A percentile compares a stretch with the other conserved stretches of the same genome.
Evolutionary conservation across 2,888 invertebrate genomes (phyloP).

Genomic region (Hydropsyche betteni): DNA sequence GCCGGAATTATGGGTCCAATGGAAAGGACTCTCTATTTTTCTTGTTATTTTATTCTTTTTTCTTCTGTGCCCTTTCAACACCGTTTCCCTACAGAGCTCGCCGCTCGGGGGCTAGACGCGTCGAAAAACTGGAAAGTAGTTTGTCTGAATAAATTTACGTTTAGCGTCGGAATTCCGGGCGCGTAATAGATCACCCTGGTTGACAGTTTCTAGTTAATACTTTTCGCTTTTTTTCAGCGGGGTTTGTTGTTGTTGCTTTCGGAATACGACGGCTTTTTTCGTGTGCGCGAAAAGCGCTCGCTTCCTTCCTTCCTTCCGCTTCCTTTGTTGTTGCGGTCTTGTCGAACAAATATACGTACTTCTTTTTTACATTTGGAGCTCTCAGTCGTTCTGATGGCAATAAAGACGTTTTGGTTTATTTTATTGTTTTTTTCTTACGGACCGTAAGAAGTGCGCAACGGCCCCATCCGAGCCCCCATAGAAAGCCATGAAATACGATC

Average conservation of each 20-base stretch:
- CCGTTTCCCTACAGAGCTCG: not conserved
- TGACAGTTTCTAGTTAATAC: slow-evolving; percentile 50
- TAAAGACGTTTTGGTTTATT: slow-evolving; percentile 49
- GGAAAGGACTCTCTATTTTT: slow-evolving; percentile 30
- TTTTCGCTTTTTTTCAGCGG: slow-evolving; percentile 13
- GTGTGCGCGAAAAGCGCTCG: not conserved
- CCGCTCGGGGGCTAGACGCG: not conserved
- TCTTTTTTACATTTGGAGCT: slow-evolving; percentile 40
- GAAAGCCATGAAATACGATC: too few relatives aligned
- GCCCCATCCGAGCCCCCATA: too few relatives aligned
- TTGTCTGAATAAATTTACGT: slow-evolving; percentile 49
- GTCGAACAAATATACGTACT: slow-evolving; percentile 7
- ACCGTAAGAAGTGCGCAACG: not conserved
- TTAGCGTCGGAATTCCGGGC: slow-evolving; percentile 43
- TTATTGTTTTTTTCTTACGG: slow-evolving; percentile 42
- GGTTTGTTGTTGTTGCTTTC: not conserved
- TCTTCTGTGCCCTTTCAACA: slow-evolving; percentile 5
- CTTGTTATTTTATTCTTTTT: slow-evolving; percentile 25
- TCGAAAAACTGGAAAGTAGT: slow-evolving; percentile 44
- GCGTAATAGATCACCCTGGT: slow-evolving; percentile 46
- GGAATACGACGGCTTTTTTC: not conserved
- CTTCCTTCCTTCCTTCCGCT: slow-evolving; percentile 34
- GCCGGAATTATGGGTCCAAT: slow-evolving; percentile 35
- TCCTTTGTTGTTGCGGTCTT: slow-evolving; percentile 8
- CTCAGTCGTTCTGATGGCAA: slow-evolving; percentile 38